Evolutionary conservation across 1,140 invertebrate genomes (phyloP), one percentile per base, ranked within the genome.

Genomic region (Hyles vespertilio): DNA sequence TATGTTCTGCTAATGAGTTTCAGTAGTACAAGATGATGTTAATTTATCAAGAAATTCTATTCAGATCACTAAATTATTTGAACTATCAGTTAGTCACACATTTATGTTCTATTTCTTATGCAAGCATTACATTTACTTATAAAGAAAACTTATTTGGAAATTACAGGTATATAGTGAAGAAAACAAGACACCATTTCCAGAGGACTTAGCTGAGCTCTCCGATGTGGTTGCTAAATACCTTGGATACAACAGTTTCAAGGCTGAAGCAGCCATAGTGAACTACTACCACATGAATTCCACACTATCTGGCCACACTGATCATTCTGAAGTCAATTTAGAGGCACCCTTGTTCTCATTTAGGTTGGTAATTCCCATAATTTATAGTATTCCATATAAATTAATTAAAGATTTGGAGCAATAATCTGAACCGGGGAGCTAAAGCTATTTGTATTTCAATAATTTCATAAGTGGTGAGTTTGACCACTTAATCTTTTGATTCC

Each of bases 251-350:
- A 71, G 92, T 48, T 98, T 95, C 76, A 90, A 81, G 53, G 93
- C 97, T 0, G 93, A 99, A 89, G 97, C 98, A 51, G 96, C 95
- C 1, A 98, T 99, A 70, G 91, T 98, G 0, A 99, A 99, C 89
- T 98, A 95, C 83, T 99, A 99, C 79, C 95, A 96, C 65, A 92
- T 96, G 89, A 94, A 97, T 74, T 98, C 96, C 0, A 97, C 95
- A 34, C 85, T 98, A 33, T 94, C 95, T 43, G 96, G 95, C 0
- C 98, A 99, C 75, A 96, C 94, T 1, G 98, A 99, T 90, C 94
- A 97, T 75, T 98, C 97, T 0, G 98, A 99, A 90, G 81, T 92
- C 3, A 94, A 97, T 89, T 82, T 94, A 33, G 84, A 92, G 22
- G 96, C 97, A 8, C 97, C 98, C 0, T 86, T 98, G 10, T 93